Evolutionary conservation across 1,140 invertebrate genomes (phyloP).

Genomic region (Nymphalis io): DNA sequence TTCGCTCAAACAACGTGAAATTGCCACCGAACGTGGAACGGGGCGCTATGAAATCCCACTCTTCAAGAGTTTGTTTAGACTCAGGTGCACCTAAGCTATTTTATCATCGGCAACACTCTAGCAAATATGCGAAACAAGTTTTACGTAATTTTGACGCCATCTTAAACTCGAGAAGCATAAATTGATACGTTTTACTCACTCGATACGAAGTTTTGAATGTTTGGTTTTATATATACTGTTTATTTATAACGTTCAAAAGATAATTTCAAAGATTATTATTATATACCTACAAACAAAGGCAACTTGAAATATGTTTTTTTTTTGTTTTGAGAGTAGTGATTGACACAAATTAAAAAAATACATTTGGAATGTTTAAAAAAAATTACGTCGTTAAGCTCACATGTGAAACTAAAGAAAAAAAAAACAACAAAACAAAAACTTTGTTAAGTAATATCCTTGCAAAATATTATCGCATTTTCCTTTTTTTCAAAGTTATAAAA

Average conservation of each 20-base stretch:
- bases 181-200: constrained; percentile 40
- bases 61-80: constrained; percentile 49
- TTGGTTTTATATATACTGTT: constrained; percentile 25
- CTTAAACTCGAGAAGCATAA: constrained; percentile 48
- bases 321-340: no score
- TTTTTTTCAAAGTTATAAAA: constrained; percentile 49
- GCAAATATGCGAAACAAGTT: constrained; percentile 62
- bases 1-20: constrained; percentile 54
- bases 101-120: constrained; percentile 63
- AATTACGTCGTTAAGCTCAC: no score
- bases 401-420: no score
- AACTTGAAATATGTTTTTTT: no score
- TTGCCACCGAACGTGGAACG: constrained; percentile 58
- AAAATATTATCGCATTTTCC: constrained; percentile 17
- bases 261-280: no score
- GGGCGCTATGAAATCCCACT: constrained; percentile 50
- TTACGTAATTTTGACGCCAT: constrained; percentile 58
- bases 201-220: constrained; percentile 30
- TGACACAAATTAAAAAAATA: no score
- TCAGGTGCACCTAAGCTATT: constrained; percentile 66
- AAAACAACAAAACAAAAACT: neutral
- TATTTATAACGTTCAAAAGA: neutral
- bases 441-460: constrained; percentile 13
- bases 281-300: no score
- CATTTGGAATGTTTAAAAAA: no score